Evolutionary conservation across 2,888 invertebrate genomes (phyloP), one percentile per base, ranked within the genome.

Genomic region (Sinhomidia bicolor): DNA sequence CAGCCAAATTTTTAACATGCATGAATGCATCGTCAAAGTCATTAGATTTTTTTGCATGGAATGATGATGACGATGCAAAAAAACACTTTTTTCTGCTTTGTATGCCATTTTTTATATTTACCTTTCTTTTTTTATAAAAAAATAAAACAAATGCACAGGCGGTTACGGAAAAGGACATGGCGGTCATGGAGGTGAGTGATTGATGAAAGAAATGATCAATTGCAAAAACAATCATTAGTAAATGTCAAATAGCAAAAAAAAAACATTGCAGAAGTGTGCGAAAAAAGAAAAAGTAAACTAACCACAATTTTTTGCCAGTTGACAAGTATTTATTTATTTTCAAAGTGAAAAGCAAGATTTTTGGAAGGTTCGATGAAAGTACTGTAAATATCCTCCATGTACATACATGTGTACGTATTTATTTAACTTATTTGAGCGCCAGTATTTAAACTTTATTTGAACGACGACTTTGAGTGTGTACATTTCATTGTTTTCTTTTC

Each of bases 141-240:
- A 85, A 76, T 47, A 41, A 32, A 80, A 76, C 65, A 23, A 78
- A 26, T 74, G 79, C 82, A 83, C 79, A 74, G 79, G 74, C 60
- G 90, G 90, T 47, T 71, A 83, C 41, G 87, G 87, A 26, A 76
- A 86, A 71, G 90, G 90, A 54, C 47, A 85, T 26, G 79, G 89
- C 41, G 68, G 68, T 29, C 79, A 82, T 20, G 89, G 90, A 85
- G 87, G 87, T 88, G 60, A 88, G 88, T 84, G 17, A 71, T 44
- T 62, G 23, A 78, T 32, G n/a, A 29, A 47, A 44, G 57, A 32
- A 74, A 14, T 41, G 71, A 23, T 60, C 26, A 65, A n/a, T 23
- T 20, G 47, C 20, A 68, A 51, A 20, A 47, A 51, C 44, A 74
- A 68, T 2, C 5, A 10, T 23, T 60, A 23, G 6, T 36, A 65